Evolutionary conservation across 2,888 invertebrate species (phyloP).

Genomic region (Pycnomerus fuliginosus): DNA sequence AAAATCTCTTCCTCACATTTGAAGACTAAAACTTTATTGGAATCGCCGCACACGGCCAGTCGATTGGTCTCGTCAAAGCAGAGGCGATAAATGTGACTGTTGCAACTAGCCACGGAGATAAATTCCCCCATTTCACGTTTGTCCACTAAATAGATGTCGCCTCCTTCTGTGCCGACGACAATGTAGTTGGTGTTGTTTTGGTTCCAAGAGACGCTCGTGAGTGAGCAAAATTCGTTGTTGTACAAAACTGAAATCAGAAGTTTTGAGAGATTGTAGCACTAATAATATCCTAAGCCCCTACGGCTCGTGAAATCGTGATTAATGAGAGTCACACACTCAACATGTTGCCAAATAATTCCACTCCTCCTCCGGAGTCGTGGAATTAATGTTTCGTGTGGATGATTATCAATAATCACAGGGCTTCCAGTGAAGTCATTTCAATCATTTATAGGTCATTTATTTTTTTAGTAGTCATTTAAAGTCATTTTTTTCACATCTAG

Average conservation of each 20-base stretch:
- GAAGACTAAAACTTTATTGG: constrained; percentile 51
- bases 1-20: constrained; percentile 46
- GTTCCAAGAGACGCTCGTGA: constrained; percentile 53
- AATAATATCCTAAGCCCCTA: too few relatives aligned
- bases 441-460: too few relatives aligned
- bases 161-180: constrained; percentile 56
- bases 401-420: too few relatives aligned
- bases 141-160: constrained; percentile 57
- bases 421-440: too few relatives aligned
- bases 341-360: too few relatives aligned
- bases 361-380: too few relatives aligned
- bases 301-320: too few relatives aligned
- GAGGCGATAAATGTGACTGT: constrained; percentile 49
- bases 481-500: too few relatives aligned
- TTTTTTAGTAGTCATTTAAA: too few relatives aligned
- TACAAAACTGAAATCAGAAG: constrained; percentile 53
- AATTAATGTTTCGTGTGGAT: too few relatives aligned
- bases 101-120: constrained; percentile 41
- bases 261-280: too few relatives aligned
- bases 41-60: constrained; percentile 56
- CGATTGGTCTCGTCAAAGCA: constrained; percentile 49
- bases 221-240: constrained; percentile 47
- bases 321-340: too few relatives aligned
- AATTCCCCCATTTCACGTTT: constrained; percentile 51
- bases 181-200: constrained; percentile 50